Evolutionary conservation across 2,113 vertebrate genomes (phyloP).

Genomic region (Chionis minor): DNA sequence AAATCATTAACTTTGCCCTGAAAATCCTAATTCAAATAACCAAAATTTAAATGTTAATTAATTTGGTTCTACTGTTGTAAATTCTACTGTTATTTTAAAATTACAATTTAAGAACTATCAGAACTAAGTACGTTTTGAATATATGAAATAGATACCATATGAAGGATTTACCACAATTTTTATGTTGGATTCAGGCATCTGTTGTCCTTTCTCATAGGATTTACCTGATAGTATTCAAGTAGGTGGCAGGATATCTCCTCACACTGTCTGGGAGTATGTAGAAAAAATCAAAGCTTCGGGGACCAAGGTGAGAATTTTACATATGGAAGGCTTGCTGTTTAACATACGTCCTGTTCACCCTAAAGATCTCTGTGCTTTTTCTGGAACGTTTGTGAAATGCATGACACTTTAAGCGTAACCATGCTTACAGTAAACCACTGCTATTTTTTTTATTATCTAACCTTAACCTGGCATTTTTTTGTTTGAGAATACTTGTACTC

Average conservation of each 20-base stretch:
- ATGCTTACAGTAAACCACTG: too few relatives aligned
- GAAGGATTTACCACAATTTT: background rate
- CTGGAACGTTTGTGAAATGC: background rate
- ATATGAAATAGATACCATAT: background rate
- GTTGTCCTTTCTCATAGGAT: slow-evolving; percentile 76
- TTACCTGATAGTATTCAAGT: slow-evolving; percentile 95
- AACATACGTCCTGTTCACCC: background rate
- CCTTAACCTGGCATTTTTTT: background rate
- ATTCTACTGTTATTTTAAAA: background rate
- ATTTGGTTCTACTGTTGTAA: background rate
- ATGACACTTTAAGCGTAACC: background rate
- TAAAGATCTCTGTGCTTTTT: background rate
- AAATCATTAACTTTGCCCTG: background rate
- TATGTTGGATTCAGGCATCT: background rate
- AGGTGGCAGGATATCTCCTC: slow-evolving; percentile 95
- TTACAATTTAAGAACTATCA: background rate
- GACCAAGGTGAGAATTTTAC: slow-evolving; percentile 84
- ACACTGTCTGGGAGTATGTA: slow-evolving; percentile 97
- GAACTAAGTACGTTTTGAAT: background rate
- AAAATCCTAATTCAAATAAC: background rate
- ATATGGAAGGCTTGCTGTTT: background rate
- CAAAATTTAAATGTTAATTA: background rate
- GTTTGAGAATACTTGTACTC: background rate
- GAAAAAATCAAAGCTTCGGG: slow-evolving; percentile 98
- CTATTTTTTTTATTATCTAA: background rate